Base-by-base conservation (phyloP, 1,140 invertebrate species). In the Tetramorium simillimum region DNA sequence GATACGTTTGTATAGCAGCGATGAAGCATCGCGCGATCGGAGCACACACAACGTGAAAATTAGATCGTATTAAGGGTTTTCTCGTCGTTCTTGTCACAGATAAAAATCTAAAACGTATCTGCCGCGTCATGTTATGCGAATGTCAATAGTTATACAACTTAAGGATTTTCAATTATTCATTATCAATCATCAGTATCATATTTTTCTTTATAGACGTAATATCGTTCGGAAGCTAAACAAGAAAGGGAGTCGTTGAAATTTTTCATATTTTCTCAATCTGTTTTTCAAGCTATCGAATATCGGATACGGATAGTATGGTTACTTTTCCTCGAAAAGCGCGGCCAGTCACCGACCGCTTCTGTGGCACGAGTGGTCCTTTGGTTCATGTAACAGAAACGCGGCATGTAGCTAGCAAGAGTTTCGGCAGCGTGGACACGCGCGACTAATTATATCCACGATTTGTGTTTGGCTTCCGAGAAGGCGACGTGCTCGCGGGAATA, bases 371-470 rank as follows among this genome's bases (percentile, higher is more conserved):
- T 24, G 63, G 49, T 56, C 65, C 37, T 81, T 73, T 9, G 33
- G 28, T 60, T 84, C 69, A 28, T 49, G 40, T 75, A 84, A 84
- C 80, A 84, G 69, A 86, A 88, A 77, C 73, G 73, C 24, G 16
- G 16, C 18, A 40, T 51, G 73, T 43, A 65, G 43, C 60, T 63
- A 51, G 58, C 33, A 46, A 53, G 46, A 85, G 82, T 77, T 88
- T 89, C 78, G 78, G 46, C 65, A 60, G 65, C 60, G 65, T 33
- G 72, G 75, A 91, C 90, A 88, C 90, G 90, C 91, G 91, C 90
- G 87, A 89, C 93, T 94, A 94, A 94, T 94, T 94, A 94, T 93
- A 94, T 92, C 92, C 87, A 86, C 82, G 70, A 89, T 78, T 86
- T 82, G 86, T 86, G 90, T 93, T 93, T 87, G 88, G 76, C 67